Conservation (phyloP, 2,797 vertebrate genomes). For the Semotilus atromaculatus region DNA sequence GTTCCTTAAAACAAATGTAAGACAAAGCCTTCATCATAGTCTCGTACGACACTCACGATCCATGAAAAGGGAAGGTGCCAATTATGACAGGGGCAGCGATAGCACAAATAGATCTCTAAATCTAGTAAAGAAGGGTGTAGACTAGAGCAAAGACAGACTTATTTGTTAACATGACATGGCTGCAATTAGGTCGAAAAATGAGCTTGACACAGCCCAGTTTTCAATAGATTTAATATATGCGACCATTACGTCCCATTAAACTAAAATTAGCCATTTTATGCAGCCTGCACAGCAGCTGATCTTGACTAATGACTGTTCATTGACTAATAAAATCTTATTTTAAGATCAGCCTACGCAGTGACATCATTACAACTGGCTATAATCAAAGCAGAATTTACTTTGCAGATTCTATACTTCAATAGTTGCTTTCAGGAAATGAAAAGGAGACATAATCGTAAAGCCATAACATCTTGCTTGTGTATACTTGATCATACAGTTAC, state of each 20-base stretch:
- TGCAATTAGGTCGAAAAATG: slow-evolving; percentile 21
- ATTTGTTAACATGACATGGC: slow-evolving; percentile 18
- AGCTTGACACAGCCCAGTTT: slow-evolving; percentile 12
- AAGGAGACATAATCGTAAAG: neutral
- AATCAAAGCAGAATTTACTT: neutral
- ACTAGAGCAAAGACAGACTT: slow-evolving; percentile 5
- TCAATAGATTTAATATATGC: slow-evolving; percentile 30
- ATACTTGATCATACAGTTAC: neutral
- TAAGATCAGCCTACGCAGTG: slow-evolving; percentile 29
- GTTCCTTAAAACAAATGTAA: slow-evolving; percentile 16
- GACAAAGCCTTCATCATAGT: neutral
- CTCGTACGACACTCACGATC: neutral
- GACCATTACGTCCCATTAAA: slow-evolving; percentile 13
- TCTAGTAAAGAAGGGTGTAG: slow-evolving; percentile 8
- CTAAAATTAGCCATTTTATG: slow-evolving; percentile 41
- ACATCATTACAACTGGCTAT: neutral
- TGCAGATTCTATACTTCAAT: slow-evolving; percentile 12
- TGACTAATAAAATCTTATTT: slow-evolving; percentile 36
- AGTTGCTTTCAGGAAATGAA: slow-evolving; percentile 7
- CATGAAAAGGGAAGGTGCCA: neutral
- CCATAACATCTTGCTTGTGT: neutral
- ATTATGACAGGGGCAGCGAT: neutral
- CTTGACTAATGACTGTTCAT: slow-evolving; percentile 23
- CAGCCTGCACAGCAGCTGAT: slow-evolving; percentile 8
- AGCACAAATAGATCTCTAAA: slow-evolving; percentile 1